phyloP scores from a whole-genome alignment of 2,113 vertebrate genomes.

The Psilopsiagon aurifrons region DNA sequence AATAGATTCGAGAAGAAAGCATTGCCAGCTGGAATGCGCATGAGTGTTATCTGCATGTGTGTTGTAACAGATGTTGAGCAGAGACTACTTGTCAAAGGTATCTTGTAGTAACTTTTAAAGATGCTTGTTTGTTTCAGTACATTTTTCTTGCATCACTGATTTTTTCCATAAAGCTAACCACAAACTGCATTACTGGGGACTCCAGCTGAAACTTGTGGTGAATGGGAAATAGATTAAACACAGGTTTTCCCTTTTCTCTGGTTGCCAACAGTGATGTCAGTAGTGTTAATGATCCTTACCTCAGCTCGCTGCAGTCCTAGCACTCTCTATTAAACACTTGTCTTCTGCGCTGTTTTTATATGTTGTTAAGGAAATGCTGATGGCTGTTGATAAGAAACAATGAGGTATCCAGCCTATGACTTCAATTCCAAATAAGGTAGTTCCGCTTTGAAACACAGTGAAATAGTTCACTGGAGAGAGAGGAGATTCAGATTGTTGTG shows the following conservation, averaged over 20 bases:
- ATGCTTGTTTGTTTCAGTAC: constrained; percentile 55
- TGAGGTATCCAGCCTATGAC: constrained; percentile 18
- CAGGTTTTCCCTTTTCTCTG: constrained; percentile 79
- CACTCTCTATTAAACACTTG: constrained; percentile 12
- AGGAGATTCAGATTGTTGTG: neutral
- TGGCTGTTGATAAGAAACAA: constrained; percentile 68
- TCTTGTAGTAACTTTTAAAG: constrained; percentile 49
- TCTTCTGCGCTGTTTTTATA: constrained; percentile 37
- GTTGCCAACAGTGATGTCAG: constrained; percentile 81
- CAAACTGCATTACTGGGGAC: constrained; percentile 71
- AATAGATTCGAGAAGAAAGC: neutral
- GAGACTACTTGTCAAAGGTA: constrained; percentile 24
- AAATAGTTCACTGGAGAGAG: neutral
- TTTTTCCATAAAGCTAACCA: constrained; percentile 77
- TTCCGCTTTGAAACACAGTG: constrained; percentile 12
- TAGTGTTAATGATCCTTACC: constrained; percentile 72
- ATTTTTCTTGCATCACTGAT: constrained; percentile 68
- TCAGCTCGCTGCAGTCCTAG: constrained; percentile 51
- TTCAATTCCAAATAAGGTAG: neutral
- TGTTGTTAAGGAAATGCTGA: constrained; percentile 73
- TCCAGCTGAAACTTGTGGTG: constrained; percentile 74
- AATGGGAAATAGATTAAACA: constrained; percentile 81
- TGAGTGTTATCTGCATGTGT: constrained; percentile 44
- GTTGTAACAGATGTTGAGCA: constrained; percentile 62
- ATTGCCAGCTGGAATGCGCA: constrained; percentile 14